Base-by-base conservation (phyloP, 1,140 invertebrate species). In the Bombus terrestris region DNA sequence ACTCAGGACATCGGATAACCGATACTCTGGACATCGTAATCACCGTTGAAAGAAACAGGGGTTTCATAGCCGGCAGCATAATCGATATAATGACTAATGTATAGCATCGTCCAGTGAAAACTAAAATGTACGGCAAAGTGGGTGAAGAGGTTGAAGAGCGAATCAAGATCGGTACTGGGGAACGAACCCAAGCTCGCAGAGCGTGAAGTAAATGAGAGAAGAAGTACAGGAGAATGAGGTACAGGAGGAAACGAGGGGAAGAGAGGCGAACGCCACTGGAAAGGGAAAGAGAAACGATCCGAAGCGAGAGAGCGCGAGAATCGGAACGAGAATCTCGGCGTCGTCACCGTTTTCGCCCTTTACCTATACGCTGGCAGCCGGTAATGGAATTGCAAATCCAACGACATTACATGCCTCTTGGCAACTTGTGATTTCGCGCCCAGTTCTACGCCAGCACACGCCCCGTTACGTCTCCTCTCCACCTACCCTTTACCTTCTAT, bases 341-440 rank as follows among this genome's bases (percentile, higher is more conserved):
- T 72, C 74, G 81, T 78, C 76, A 89, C 91, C 91, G 91, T 93
- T 92, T 92, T 88, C 89, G 86, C 83, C 90, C 86, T 92, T 90
- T 86, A 90, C 88, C 85, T 90, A 90, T 85, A 91, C 86, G 85
- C 69, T 82, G 80, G 83, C 88, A 92, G 88, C 82, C 90, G 90
- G 92, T 94, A 94, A 94, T 94, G 94, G 93, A 94, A 94, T 94
- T 94, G 94, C 93, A 94, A 94, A 94, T 94, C 93, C 94, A 92
- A 92, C 92, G 93, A 94, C 93, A 93, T 94, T 94, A 94, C 93
- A 94, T 94, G 93, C 92, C 93, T 94, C 94, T 94, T 94, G 94
- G 93, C 93, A 94, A 94, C 93, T 94, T 93, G 92, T 93, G 94
- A 94, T 94, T 94, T 94, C 92, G 93, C 92, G 91, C 92, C 90